A percentile compares a stretch with the other conserved stretches of the same genome.
These are phyloP conservation scores for Chaenogobius annularis DNA, from an alignment of 2,113 vertebrate species.

Conservation along the genomic window DNA sequence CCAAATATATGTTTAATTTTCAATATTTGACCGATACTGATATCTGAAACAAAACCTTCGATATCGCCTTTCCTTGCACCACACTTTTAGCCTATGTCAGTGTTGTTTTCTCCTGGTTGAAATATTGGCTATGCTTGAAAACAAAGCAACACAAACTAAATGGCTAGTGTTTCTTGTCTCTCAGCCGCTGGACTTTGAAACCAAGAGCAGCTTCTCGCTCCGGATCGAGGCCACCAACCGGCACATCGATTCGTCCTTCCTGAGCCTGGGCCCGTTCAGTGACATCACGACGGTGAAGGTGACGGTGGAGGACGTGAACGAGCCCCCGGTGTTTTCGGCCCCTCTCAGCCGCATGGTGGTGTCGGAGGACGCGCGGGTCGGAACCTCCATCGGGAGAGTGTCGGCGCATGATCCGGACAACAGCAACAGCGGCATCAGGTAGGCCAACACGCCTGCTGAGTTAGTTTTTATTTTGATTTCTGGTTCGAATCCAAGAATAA, in stretches of 20 bases:
- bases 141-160: too few relatives aligned
- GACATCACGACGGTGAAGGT: constrained; percentile 88
- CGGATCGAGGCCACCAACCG: constrained; percentile 92
- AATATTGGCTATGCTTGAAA: too few relatives aligned
- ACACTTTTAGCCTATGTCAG: too few relatives aligned
- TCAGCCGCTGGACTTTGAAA: constrained; percentile 92
- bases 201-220: constrained; percentile 86
- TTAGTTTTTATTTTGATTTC: too few relatives aligned
- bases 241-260: constrained; percentile 88
- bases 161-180: neutral
- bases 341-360: constrained; percentile 85
- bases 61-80: too few relatives aligned
- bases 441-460: constrained; percentile 30
- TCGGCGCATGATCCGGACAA: constrained; percentile 91
- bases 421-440: constrained; percentile 89
- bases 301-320: constrained; percentile 91
- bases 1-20: too few relatives aligned
- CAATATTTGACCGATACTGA: too few relatives aligned
- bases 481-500: too few relatives aligned
- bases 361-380: constrained; percentile 88
- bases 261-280: constrained; percentile 87
- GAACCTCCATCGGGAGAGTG: constrained; percentile 89
- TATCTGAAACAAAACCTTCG: too few relatives aligned
- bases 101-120: too few relatives aligned
- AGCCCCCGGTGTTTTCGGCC: constrained; percentile 86